Base-by-base conservation (phyloP, 2,797 vertebrate genomes). In the Cheirogaleus major region DNA sequence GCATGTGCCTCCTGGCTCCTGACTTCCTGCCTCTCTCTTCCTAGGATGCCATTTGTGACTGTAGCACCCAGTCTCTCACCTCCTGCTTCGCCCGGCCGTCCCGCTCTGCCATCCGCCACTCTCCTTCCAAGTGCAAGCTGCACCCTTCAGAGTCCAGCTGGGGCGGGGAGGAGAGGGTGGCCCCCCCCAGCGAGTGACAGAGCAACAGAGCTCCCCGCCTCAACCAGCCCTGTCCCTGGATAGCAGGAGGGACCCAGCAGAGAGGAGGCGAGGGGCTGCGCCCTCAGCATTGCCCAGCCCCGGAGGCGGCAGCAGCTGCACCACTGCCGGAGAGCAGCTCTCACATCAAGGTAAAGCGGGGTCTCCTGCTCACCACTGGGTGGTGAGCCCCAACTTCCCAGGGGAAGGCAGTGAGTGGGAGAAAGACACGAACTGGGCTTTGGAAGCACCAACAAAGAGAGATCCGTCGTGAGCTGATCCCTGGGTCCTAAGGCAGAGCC, bases 21-120 rank as follows among this genome's bases (percentile, higher is more conserved):
- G 79, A 97, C 72, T 41, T 90, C 52, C 4, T 59, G 13, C 30
- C 41, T 95, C 17, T 63, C 91, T 93, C 89, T 97, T 98, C 97
- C 91, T 98, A 99, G 99, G 99, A 99, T 89, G 97, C 97, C n/a
- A 98, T 99, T 25, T 99, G 99, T 97, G 99, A 99, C 98, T 99
- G 99, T 87, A 99, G 98, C 43, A 98, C 98, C 87, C 99, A 99
- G 98, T 99, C 99, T 27, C 98, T 99, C 97, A 98, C 99, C 72
- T 99, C 99, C 97, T 99, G 99, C 98, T 98, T 99, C 8, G 95
- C 98, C 96, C 99, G 99, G 85, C 98, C 99, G 0, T 99, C 99
- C 17, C 99, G 99, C 97, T 98, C 99, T 11, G 85, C 99, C 2
- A 12, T 98, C 61, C 99, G 99, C 95, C 99, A 99, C 96, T 99